A percentile compares a stretch with the other conserved stretches of the same genome.
These are phyloP conservation scores for Lycorma delicatula DNA, from an alignment of 1,140 invertebrate genomes.

Conservation along the genomic window DNA sequence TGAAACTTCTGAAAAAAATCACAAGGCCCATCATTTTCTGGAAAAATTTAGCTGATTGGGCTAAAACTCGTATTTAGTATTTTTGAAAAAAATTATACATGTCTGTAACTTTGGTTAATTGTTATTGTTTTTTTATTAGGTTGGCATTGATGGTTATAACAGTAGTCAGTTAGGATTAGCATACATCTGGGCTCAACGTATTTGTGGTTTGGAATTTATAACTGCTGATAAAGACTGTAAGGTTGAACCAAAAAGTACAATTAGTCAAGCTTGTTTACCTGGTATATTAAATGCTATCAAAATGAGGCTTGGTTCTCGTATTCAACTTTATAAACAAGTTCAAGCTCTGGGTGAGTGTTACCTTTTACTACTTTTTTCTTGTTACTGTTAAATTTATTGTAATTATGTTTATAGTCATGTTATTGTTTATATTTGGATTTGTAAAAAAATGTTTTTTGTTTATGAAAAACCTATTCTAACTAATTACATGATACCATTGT, in stretches of 20 bases:
- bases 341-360: constrained; percentile 54
- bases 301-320: constrained; percentile 58
- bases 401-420: neutral
- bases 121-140: constrained; percentile 19
- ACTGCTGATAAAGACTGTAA: neutral
- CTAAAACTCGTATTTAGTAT: no score
- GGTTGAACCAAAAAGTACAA: constrained; percentile 38
- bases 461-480: no score
- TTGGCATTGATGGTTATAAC: constrained; percentile 20
- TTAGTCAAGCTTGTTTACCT: constrained; percentile 53
- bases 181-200: constrained; percentile 82
- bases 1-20: no score
- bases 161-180: constrained; percentile 56
- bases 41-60: no score
- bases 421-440: neutral
- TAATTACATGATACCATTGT: no score
- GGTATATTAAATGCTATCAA: constrained; percentile 57
- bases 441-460: no score
- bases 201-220: constrained; percentile 73
- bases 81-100: no score
- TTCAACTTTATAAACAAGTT: constrained; percentile 67
- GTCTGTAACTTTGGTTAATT: no score
- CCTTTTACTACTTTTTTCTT: constrained; percentile 35
- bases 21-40: no score
- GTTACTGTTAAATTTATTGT: constrained; percentile 32